Conservation (phyloP, 2,888 invertebrate genomes). For the Papilio protenor region DNA sequence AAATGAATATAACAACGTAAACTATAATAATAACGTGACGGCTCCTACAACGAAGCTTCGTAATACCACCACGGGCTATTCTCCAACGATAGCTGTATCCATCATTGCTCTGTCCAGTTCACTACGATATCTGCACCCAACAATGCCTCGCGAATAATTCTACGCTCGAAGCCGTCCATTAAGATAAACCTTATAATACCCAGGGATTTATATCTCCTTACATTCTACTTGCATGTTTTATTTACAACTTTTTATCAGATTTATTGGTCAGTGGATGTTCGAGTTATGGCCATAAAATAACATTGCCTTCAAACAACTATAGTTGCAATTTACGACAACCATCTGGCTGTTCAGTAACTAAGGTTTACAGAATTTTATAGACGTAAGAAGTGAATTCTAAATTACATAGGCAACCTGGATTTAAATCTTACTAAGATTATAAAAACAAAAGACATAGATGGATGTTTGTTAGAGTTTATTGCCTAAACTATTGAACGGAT, state of each 20-base stretch:
- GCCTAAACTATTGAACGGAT: too few relatives aligned
- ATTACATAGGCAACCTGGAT: too few relatives aligned
- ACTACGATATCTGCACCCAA: constrained; percentile 45
- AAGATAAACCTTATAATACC: constrained; percentile 47
- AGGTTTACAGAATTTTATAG: not conserved
- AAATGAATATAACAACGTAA: too few relatives aligned
- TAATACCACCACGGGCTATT: constrained; percentile 54
- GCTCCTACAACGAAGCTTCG: constrained; percentile 49
- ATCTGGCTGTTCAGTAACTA: not conserved
- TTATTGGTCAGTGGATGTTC: constrained; percentile 10
- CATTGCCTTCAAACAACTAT: not conserved
- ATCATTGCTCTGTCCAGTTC: constrained; percentile 52
- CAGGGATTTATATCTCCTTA: constrained; percentile 32
- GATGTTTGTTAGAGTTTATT: too few relatives aligned
- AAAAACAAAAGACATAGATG: too few relatives aligned
- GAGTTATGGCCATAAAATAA: not conserved
- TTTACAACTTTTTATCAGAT: constrained; percentile 23
- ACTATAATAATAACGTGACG: constrained; percentile 26
- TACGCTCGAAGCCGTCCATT: constrained; percentile 44
- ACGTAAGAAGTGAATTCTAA: not conserved
- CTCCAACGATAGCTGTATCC: constrained; percentile 56
- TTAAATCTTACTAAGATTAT: too few relatives aligned
- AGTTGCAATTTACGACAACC: not conserved
- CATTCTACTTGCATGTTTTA: constrained; percentile 27
- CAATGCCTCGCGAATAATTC: constrained; percentile 45